A percentile compares a stretch with the other conserved stretches of the same genome.
Conservation (phyloP, 2,888 invertebrate species). For the Latheticus oryzae region DNA sequence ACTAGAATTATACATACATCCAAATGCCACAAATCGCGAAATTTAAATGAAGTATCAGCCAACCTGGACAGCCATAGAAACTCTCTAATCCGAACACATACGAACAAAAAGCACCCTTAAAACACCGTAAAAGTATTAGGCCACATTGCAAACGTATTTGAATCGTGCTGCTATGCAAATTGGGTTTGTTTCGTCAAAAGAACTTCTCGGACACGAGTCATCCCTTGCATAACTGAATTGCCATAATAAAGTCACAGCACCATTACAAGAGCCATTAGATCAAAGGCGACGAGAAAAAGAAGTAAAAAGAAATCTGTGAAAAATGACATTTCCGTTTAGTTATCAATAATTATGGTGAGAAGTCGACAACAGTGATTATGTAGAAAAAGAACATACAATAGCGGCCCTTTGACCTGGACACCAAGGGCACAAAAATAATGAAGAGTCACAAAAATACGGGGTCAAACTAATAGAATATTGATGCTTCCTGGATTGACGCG, state of each 20-base stretch:
- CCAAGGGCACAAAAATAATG: conserved; percentile 25
- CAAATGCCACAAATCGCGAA: no score
- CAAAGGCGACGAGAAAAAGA: conserved; percentile 28
- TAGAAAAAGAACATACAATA: conserved; percentile 13
- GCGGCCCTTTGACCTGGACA: conserved; percentile 21
- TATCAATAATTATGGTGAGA: conserved; percentile 30
- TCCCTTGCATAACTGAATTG: conserved; percentile 52
- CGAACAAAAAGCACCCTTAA: conserved; percentile 25
- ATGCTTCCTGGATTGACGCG: conserved; percentile 38
- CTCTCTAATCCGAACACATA: conserved; percentile 10
- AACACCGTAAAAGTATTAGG: conserved; percentile 17
- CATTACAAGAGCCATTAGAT: conserved; percentile 41
- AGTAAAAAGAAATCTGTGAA: conserved; percentile 28
- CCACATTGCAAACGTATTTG: conserved; percentile 24
- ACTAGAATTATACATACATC: no score
- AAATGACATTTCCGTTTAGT: conserved; percentile 30
- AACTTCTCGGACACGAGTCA: conserved; percentile 50
- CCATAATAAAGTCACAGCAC: conserved; percentile 48
- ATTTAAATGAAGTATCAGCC: no score
- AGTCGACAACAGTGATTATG: conserved; percentile 19
- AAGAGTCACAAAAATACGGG: conserved; percentile 32
- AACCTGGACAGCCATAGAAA: conserved; percentile 9
- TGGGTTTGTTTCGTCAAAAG: conserved; percentile 58
- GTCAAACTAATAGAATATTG: conserved; percentile 47
- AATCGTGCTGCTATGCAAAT: conserved; percentile 42